phyloP scores from a whole-genome alignment of 1,140 invertebrate genomes.

The Drosophila nigromelanica region DNA sequence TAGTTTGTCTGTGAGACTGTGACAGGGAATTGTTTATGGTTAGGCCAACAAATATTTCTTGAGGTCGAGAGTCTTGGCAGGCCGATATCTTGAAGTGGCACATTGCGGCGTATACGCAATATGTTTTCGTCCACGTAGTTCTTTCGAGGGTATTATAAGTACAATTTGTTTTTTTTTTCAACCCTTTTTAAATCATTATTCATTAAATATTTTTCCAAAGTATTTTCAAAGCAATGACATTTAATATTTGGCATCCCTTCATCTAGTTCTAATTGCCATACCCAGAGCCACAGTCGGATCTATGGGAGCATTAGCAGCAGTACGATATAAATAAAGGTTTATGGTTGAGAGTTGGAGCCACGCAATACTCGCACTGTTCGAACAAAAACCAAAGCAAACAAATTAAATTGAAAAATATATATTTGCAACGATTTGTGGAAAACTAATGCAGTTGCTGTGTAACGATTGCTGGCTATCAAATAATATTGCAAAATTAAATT shows the following conservation, averaged over 20 bases:
- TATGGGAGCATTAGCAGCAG: slow-evolving; percentile 6
- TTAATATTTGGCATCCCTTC: background rate
- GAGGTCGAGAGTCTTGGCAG: background rate
- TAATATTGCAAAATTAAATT: slow-evolving; percentile 65
- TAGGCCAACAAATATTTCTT: slow-evolving; percentile 11
- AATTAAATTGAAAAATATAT: slow-evolving; percentile 61
- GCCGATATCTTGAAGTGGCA: slow-evolving; percentile 5
- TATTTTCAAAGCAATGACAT: too few relatives aligned
- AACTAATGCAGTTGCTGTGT: slow-evolving; percentile 42
- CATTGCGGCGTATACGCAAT: slow-evolving; percentile 60
- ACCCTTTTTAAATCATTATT: too few relatives aligned
- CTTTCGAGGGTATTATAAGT: too few relatives aligned
- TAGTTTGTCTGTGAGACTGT: slow-evolving; percentile 6
- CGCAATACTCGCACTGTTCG: background rate
- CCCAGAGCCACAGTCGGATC: slow-evolving; percentile 19
- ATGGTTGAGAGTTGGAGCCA: slow-evolving; percentile 35
- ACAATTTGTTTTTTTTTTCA: too few relatives aligned
- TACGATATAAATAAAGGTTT: slow-evolving; percentile 63
- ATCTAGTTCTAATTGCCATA: slow-evolving; percentile 58
- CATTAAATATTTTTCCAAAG: too few relatives aligned
- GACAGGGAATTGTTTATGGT: slow-evolving; percentile 32
- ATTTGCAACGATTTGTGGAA: slow-evolving; percentile 31
- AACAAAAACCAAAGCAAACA: slow-evolving; percentile 47
- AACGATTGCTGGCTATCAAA: slow-evolving; percentile 28
- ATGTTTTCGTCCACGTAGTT: slow-evolving; percentile 31